Evolutionary conservation across 2,113 vertebrate genomes (phyloP).

Genomic region (Naja naja): DNA sequence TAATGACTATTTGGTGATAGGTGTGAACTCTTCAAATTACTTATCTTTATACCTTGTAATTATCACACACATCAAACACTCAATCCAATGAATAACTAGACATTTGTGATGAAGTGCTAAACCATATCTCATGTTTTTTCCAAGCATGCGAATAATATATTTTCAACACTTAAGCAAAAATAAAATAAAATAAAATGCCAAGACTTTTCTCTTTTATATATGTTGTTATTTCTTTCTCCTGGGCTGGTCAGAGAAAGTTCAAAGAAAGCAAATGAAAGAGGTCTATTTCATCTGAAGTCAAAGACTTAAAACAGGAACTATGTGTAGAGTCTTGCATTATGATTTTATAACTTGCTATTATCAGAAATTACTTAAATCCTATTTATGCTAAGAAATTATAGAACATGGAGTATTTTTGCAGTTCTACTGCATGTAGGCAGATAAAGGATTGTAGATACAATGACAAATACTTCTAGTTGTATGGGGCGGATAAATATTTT

Average conservation of each 20-base stretch:
- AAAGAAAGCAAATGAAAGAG: constrained; percentile 42
- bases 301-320: background rate
- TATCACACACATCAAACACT: constrained; percentile 29
- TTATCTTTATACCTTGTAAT: constrained; percentile 58
- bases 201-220: constrained; percentile 44
- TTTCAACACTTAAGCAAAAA: constrained; percentile 42
- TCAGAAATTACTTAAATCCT: background rate
- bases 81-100: constrained; percentile 38
- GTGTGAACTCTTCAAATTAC: constrained; percentile 46
- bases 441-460: background rate
- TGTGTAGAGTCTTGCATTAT: background rate
- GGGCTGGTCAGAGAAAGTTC: constrained; percentile 27
- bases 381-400: background rate
- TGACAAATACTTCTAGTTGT: background rate
- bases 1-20: constrained; percentile 52
- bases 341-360: background rate
- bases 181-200: constrained; percentile 15
- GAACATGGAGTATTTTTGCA: background rate
- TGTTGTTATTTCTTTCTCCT: constrained; percentile 55
- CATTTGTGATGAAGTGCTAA: constrained; percentile 38
- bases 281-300: constrained; percentile 43
- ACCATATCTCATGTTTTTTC: constrained; percentile 29
- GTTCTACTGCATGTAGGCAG: background rate
- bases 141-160: constrained; percentile 36
- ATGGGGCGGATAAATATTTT: background rate